Evolutionary conservation across 1,140 invertebrate species (phyloP).

Genomic region (Liolophura sinensis): DNA sequence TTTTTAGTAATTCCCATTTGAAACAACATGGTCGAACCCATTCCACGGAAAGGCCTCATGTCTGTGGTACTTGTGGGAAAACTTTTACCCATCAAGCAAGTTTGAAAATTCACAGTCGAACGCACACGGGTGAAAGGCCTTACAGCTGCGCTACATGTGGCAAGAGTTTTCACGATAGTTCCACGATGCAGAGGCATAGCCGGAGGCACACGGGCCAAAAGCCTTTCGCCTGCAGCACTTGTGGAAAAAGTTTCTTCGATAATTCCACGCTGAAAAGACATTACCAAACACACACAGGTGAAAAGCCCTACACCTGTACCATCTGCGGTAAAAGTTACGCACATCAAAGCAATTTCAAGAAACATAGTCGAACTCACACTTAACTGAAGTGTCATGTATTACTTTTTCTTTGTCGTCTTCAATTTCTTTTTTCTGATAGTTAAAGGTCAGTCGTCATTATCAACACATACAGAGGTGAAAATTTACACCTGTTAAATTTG

Average conservation of each 20-base stretch:
- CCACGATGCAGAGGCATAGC: constrained; percentile 32
- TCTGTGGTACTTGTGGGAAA: constrained; percentile 63
- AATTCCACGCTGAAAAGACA: constrained; percentile 22
- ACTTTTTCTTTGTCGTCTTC: no score
- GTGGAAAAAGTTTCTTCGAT: constrained; percentile 78
- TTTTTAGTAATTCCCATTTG: constrained; percentile 58
- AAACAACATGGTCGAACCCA: constrained; percentile 61
- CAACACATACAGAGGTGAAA: no score
- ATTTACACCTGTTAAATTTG: no score
- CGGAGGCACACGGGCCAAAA: constrained; percentile 79
- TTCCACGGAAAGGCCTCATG: constrained; percentile 86
- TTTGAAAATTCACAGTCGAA: constrained; percentile 35
- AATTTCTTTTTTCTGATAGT: no score
- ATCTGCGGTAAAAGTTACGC: constrained; percentile 84
- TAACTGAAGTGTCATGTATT: no score
- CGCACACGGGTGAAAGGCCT: constrained; percentile 44
- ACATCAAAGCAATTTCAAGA: constrained; percentile 34
- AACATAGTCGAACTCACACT: constrained; percentile 52
- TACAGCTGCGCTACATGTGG: constrained; percentile 72
- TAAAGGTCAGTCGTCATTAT: no score
- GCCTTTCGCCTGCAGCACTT: constrained; percentile 85
- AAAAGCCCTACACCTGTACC: constrained; percentile 61
- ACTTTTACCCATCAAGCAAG: constrained; percentile 67
- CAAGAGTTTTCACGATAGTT: constrained; percentile 62
- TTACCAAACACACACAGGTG: constrained; percentile 37